Percentiles rank a stretch among this genome's conserved stretches.
Conservation (phyloP, 2,797 vertebrate genomes). For the Lacerta bilineata region DNA sequence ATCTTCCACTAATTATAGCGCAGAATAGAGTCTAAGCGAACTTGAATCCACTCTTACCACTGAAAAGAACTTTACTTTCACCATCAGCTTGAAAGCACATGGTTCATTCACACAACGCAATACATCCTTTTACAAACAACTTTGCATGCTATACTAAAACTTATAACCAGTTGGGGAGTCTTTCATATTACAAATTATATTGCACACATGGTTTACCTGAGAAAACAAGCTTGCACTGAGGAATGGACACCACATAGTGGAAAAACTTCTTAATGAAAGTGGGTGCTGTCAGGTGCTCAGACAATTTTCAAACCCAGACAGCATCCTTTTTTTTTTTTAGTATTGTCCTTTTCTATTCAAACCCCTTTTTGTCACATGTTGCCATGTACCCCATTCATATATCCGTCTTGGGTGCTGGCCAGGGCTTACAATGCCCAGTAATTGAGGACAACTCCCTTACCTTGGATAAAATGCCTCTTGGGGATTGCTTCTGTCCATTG, state of each 20-base stretch:
- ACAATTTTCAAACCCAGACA: constrained; percentile 7
- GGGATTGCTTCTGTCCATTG: constrained; percentile 4
- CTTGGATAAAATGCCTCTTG: constrained; percentile 62
- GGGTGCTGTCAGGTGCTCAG: neutral
- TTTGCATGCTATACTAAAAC: neutral
- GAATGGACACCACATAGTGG: too few relatives aligned
- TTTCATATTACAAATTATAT: neutral
- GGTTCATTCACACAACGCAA: neutral
- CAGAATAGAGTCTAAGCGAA: neutral
- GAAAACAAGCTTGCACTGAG: neutral
- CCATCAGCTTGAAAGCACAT: neutral
- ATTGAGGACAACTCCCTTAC: neutral
- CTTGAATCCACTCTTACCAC: neutral
- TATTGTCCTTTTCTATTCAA: neutral
- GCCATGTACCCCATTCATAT: neutral
- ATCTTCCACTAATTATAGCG: neutral
- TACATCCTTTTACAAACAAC: neutral
- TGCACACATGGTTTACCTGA: neutral
- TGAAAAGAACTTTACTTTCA: neutral
- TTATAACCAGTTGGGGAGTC: neutral
- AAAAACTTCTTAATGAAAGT: neutral
- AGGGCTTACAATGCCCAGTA: neutral
- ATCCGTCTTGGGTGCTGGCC: accelerated
- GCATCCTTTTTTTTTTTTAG: neutral
- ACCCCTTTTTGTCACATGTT: neutral